These are phyloP conservation scores for Hystrix cristata DNA, from an alignment of 2,113 vertebrate genomes.

Conservation along the genomic window DNA sequence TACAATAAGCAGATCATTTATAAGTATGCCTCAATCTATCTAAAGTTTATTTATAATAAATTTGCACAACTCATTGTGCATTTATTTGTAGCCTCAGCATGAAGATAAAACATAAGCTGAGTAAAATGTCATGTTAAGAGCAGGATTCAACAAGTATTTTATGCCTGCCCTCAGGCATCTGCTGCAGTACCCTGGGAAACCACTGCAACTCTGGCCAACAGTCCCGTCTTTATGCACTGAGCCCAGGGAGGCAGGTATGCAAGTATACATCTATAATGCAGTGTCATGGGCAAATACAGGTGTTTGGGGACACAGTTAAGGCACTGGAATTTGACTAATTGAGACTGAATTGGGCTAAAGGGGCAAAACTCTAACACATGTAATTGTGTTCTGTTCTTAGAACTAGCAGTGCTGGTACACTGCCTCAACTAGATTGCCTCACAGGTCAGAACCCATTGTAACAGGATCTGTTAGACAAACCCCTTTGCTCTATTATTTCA, in stretches of 20 bases:
- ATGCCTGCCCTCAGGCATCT: not conserved
- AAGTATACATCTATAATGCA: no score
- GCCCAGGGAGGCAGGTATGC: not conserved
- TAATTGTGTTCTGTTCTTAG: not conserved
- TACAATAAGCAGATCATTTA: not conserved
- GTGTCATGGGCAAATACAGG: not conserved
- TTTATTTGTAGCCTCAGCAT: not conserved
- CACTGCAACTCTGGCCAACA: not conserved
- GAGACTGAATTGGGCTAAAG: not conserved
- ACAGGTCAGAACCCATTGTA: not conserved
- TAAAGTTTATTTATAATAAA: not conserved
- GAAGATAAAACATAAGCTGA: not conserved
- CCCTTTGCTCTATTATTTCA: not conserved
- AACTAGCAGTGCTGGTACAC: fast-evolving
- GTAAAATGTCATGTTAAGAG: not conserved
- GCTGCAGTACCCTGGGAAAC: not conserved
- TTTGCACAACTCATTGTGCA: not conserved
- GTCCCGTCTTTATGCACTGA: not conserved
- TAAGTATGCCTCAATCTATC: not conserved
- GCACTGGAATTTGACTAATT: not conserved
- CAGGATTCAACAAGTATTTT: not conserved
- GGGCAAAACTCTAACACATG: not conserved
- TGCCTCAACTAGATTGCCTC: not conserved
- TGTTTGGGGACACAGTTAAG: not conserved
- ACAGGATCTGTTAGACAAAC: fast-evolving